Evolutionary conservation across 2,113 vertebrate species (phyloP), one percentile per base, ranked within the genome.

Genomic region (Conger conger): DNA sequence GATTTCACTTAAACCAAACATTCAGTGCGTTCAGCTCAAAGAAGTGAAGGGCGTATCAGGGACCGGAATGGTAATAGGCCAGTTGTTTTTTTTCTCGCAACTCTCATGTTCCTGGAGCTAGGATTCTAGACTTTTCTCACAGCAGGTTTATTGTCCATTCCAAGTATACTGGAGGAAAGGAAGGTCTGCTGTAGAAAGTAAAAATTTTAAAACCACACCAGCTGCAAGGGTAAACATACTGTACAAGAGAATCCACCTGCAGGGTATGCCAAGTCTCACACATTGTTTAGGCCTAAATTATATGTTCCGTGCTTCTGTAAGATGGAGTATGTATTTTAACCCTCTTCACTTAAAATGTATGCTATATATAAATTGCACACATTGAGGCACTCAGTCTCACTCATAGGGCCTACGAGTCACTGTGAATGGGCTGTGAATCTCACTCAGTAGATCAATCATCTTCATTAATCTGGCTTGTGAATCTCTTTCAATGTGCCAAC

Each of bases 1-100:
- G 68, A 73, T 27, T 73, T 73, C 68, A 73, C 68, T 73, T 73
- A 73, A 73, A 73, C 13, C 68, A 73, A 73, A 73, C 68, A 73
- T 11, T 73, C 68, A 13, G 68, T 9, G 33, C 15, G 68, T 73
- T 27, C 68, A 73, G 68, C n/a, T 11, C 68, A 27, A 18, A 68
- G 23, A 73, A 73, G 68, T 15, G 27, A 33, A 73, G 68, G 68
- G 68, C 27, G 60, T 68, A 68, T n/a, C 60, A n/a, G 60, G 6
- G 60, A n/a, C n/a, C 33, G 18, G 23, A 8, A 63, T 63, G 3
- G 68, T 11, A 73, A 73, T 33, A 9, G 68, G 68, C 27, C 68
- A 50, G 45, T 50, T 27, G 57, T 73, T 73, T 73, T 73, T 73
- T 73, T 73, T 9, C 27, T 23, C 27, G 23, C 15, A 33, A 33